Evolutionary conservation across 2,797 vertebrate genomes (phyloP).

Genomic region (Pelochelys cantorii): DNA sequence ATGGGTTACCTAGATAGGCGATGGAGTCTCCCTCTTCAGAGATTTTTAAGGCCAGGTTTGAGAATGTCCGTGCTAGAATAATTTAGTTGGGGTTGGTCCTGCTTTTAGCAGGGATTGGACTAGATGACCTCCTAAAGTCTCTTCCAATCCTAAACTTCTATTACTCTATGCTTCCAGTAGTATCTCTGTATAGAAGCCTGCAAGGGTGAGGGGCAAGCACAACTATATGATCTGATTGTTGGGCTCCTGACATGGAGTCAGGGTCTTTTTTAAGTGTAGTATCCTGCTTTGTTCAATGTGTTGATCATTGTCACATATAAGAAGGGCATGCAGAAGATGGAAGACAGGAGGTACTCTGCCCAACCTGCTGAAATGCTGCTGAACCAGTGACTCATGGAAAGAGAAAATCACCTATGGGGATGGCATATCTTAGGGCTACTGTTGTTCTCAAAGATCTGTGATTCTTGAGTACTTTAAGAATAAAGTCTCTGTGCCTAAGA

Average conservation of each 20-base stretch:
- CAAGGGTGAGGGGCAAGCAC: too few species aligned
- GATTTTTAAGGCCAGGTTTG: too few species aligned
- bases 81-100: too few species aligned
- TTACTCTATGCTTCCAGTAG: too few species aligned
- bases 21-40: too few species aligned
- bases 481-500: neutral
- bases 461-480: neutral
- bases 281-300: neutral
- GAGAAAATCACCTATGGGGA: neutral
- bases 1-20: too few species aligned
- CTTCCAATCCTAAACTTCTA: too few species aligned
- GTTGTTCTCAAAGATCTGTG: neutral
- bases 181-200: too few species aligned
- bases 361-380: neutral
- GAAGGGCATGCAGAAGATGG: neutral
- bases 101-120: too few species aligned
- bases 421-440: accelerated
- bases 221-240: neutral
- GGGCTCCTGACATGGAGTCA: neutral
- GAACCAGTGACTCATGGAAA: neutral
- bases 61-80: too few species aligned
- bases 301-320: neutral
- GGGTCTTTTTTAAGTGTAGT: neutral
- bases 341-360: neutral
- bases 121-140: too few species aligned